phyloP scores from a whole-genome alignment of 2,113 vertebrate species.

The Rostratula benghalensis region DNA sequence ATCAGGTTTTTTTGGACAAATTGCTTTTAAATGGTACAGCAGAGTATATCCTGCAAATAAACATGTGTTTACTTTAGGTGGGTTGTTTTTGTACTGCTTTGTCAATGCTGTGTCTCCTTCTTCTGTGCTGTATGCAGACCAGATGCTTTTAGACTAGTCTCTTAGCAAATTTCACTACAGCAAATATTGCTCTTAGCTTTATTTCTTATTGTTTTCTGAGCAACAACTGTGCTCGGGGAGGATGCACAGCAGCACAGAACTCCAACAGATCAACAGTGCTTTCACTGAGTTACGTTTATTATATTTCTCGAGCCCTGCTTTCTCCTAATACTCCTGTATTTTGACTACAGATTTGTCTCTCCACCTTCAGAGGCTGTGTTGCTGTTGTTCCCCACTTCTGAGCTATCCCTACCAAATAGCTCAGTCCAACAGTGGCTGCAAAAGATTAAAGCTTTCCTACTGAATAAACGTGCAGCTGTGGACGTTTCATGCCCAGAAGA shows the following conservation, averaged over 20 bases:
- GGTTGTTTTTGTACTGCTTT: not conserved
- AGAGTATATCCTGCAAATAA: not conserved
- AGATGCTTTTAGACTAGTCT: not conserved
- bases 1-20: not conserved
- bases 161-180: not conserved
- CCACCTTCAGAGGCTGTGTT: not conserved
- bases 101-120: not conserved
- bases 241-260: not conserved
- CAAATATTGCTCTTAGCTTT: not conserved
- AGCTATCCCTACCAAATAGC: not conserved
- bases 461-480: not conserved
- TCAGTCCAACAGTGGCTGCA: not conserved
- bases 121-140: not conserved
- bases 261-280: not conserved
- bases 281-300: not conserved
- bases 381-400: not conserved
- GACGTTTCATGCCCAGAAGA: not conserved
- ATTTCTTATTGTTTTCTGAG: conserved; percentile 16
- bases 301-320: not conserved
- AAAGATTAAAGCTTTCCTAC: not conserved
- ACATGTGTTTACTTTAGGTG: not conserved
- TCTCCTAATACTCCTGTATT: not conserved
- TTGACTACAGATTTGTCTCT: not conserved
- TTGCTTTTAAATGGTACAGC: not conserved
- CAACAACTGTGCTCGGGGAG: not conserved